These are phyloP conservation scores for Trachelus iudaicus DNA, from an alignment of 2,888 invertebrate species.

Conservation along the genomic window DNA sequence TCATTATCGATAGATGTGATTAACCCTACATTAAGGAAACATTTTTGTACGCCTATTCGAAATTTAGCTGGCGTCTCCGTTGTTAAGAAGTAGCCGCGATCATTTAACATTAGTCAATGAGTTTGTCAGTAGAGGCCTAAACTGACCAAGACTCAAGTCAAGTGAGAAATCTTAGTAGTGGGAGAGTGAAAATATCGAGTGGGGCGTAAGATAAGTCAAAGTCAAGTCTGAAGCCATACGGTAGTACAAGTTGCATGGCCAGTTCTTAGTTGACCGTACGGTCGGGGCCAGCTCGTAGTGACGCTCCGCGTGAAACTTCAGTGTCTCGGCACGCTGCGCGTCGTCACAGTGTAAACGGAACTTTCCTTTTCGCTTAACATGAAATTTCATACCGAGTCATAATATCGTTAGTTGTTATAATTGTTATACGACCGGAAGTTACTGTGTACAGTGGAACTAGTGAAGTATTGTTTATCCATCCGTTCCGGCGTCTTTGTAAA, in stretches of 20 bases:
- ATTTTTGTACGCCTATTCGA: too few species aligned
- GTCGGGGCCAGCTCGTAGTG: neutral
- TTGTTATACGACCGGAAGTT: neutral
- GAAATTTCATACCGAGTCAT: neutral
- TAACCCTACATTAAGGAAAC: neutral
- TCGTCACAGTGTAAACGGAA: neutral
- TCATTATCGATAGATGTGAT: neutral
- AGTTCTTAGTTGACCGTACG: neutral
- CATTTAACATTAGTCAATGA: neutral
- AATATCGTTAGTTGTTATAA: neutral
- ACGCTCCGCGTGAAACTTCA: neutral
- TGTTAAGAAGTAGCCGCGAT: neutral
- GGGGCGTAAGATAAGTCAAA: neutral
- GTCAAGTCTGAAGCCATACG: neutral
- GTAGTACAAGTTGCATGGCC: neutral
- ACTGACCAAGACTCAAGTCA: neutral
- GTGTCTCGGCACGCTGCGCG: neutral
- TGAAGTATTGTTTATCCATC: neutral
- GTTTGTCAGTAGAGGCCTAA: neutral
- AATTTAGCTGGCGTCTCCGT: too few species aligned
- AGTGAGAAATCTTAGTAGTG: neutral
- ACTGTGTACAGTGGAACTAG: neutral
- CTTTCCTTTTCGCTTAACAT: neutral
- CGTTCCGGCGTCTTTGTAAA: neutral
- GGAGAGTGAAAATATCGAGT: neutral